Percentiles rank a stretch among this genome's conserved stretches.
Conservation (phyloP, 2,113 vertebrate genomes). For the Hirundichthys speculiger region DNA sequence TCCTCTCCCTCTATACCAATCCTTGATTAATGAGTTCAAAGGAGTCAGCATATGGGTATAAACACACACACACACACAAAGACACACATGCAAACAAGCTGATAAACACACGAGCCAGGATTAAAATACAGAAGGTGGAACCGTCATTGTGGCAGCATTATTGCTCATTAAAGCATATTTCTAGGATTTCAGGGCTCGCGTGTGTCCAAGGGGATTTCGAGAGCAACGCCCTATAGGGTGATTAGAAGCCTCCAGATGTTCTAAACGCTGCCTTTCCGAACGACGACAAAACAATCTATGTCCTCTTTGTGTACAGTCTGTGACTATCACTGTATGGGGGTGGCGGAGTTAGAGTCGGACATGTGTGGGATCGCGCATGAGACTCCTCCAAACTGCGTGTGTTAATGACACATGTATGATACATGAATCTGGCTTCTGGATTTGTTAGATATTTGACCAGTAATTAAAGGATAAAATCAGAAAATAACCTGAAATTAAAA, state of each 20-base stretch:
- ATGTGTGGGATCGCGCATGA: not conserved
- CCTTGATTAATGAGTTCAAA: slow-evolving; percentile 75
- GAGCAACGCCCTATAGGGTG: slow-evolving; percentile 27
- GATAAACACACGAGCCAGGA: slow-evolving; percentile 51
- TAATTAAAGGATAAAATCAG: not conserved
- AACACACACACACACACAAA: slow-evolving; percentile 22
- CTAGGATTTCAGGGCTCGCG: slow-evolving; percentile 51
- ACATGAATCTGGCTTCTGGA: no score
- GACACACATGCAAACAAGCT: slow-evolving; percentile 20
- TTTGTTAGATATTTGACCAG: not conserved
- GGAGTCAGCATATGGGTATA: slow-evolving; percentile 66
- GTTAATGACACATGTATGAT: not conserved
- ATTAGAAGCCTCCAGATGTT: slow-evolving; percentile 73
- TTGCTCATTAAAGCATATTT: slow-evolving; percentile 72
- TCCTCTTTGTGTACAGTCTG: slow-evolving; percentile 4
- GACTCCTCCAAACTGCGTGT: not conserved
- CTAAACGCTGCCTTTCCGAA: slow-evolving; percentile 32
- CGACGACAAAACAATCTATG: slow-evolving; percentile 45
- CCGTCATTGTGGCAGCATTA: slow-evolving; percentile 63
- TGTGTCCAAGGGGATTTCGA: slow-evolving; percentile 51
- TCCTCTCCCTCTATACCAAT: slow-evolving; percentile 25
- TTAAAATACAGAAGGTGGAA: slow-evolving; percentile 68
- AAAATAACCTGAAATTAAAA: not conserved
- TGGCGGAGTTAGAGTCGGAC: no score
- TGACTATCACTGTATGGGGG: no score